These are phyloP conservation scores for Tetranychus urticae DNA, from an alignment of 1,140 invertebrate genomes.

Conservation along the genomic window DNA sequence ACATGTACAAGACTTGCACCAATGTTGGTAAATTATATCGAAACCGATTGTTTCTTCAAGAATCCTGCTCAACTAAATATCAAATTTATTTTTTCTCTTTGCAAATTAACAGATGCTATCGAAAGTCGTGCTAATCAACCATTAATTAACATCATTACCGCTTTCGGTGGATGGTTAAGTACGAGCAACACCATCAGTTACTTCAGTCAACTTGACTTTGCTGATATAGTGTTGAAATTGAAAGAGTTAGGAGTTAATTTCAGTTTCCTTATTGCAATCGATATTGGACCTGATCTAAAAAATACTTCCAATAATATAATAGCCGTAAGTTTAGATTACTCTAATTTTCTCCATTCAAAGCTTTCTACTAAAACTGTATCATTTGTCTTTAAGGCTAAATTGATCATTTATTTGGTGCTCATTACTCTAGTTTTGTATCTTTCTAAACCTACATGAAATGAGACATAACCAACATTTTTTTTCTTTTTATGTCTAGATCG, in stretches of 20 bases:
- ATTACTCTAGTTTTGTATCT: too few relatives aligned
- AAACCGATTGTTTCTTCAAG: background rate
- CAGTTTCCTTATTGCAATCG: background rate
- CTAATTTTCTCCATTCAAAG: background rate
- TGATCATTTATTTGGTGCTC: too few relatives aligned
- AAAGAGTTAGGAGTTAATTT: background rate
- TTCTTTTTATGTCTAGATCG: background rate
- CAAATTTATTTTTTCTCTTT: background rate
- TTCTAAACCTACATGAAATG: too few relatives aligned
- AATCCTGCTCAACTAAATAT: background rate
- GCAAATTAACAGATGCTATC: background rate
- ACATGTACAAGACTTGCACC: background rate
- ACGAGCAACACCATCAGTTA: background rate
- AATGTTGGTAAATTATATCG: background rate
- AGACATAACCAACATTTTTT: background rate
- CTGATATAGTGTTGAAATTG: background rate
- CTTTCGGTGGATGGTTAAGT: background rate
- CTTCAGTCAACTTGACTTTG: background rate
- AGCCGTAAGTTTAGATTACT: constrained; percentile 31
- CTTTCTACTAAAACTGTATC: background rate
- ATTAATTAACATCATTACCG: background rate
- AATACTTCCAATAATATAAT: constrained; percentile 64
- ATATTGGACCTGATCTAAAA: constrained; percentile 58
- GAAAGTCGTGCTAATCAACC: background rate
- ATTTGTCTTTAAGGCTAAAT: background rate